Base-by-base conservation (phyloP, 2,797 vertebrate species). In the Oryzias dopingdopingensis region DNA sequence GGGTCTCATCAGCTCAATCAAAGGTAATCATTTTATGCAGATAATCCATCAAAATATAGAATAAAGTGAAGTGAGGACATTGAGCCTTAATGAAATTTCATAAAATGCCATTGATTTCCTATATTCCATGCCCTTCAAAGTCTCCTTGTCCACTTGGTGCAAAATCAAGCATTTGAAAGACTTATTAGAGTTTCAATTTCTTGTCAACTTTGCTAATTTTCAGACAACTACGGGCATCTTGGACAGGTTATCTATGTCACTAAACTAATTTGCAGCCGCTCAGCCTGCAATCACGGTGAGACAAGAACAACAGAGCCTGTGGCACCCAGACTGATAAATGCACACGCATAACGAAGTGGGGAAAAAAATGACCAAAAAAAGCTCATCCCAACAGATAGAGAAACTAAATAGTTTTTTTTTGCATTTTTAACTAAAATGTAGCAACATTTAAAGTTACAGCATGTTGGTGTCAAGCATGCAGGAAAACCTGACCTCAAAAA, bases 31-130 rank as follows among this genome's bases (percentile, higher is more conserved):
- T 86, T 92, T 93, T 88, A 90, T 91, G 89, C 84, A 89, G 90
- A 94, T 91, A 93, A 96, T 95, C 92, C 92, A 95, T 95, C 94
- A 95, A 95, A 94, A 96, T 93, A 95, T 93, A 94, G 92, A 95
- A 94, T 90, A 90, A 90, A 93, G 90, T 79, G 91, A 94, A 93
- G 88, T 86, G 84, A 90, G 91, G 91, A 92, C 92, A 92, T 85
- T 81, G 91, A 88, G 85, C 87, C 90, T 88, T 95, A 95, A 96
- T 95, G 93, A 94, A 95, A 96, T 96, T 94, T 95, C 93, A 97
- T 94, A 95, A 90, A 89, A 88, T 90, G 81, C 57, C 91, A 98
- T 94, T 92, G 96, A 96, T 97, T 96, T 95, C 94, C 94, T 93
- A 95, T 96, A 94, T 94, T 91, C 93, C 90, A 88, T 92, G 92